Base-by-base conservation (phyloP, 2,888 invertebrate species). In the Pachycephus smyrnensis region DNA sequence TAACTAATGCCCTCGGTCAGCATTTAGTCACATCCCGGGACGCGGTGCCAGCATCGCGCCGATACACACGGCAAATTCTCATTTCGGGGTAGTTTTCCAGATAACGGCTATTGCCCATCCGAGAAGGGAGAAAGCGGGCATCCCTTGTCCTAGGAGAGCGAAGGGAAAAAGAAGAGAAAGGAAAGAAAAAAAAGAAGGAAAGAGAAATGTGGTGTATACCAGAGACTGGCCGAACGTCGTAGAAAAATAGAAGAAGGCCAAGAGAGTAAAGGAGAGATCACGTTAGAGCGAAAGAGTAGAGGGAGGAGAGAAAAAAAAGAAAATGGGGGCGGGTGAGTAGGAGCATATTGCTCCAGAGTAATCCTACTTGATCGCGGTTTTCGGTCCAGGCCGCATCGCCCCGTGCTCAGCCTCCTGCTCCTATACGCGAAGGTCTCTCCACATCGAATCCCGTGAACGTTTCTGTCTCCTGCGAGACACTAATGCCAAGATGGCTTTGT, bases 301-400 rank as follows among this genome's bases (percentile, higher is more conserved):
- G 79, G 37, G 76, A 69, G 69, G 75, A 80, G 78, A 81, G 84
- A 88, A 83, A 0, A 36, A 11, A 36, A 11, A 36, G 36, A 33
- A 36, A 36, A 1, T 11, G 15, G 40, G 40, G 40, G 40, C 0
- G 40, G 40, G 40, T 15, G 15, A 89, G 87, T 85, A 85, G 84
- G 86, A 86, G 84, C 89, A 90, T 90, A 90, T 90, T 90, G 90
- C 89, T 88, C 81, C 85, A 82, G 81, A 88, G 90, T 90, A 90
- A 90, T 90, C 90, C 90, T 88, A 89, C 90, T 90, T 90, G 90
- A 90, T 90, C 90, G 90, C 88, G 90, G 90, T 88, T 90, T 89
- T 89, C 85, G 88, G 88, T 85, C 69, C 69, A n/a, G 69, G 31
- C 31, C 32, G 30, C 32, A 32, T 32, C 86, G 86, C 83, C 84